Evolutionary conservation across 2,888 invertebrate species (phyloP), one percentile per base, ranked within the genome.

Genomic region (Limnephilus auricula): DNA sequence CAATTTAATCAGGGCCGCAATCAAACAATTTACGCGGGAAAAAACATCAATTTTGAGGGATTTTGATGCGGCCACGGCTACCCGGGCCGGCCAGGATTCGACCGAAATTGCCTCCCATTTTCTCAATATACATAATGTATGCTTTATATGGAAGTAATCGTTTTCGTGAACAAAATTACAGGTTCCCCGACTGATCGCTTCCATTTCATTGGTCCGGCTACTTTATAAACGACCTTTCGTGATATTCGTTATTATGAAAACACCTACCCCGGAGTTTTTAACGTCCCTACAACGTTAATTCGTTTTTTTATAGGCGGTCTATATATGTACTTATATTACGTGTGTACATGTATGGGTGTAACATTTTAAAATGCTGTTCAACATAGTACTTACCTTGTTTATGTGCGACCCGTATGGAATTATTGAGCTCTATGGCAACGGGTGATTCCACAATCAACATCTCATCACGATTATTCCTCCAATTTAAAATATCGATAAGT

Each of bases 141-240:
- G 85, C 90, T 79, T 89, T 92, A 92, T 91, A 88, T 89, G 91
- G 78, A 90, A 85, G 92, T 92, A 92, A 92, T 92, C 92, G 92
- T 89, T 92, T 92, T 92, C 92, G 92, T 92, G 92, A 91, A 92
- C 92, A 79, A 92, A 92, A 92, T 92, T 92, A 92, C 92, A 92
- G 92, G 92, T 92, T 92, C 91, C 91, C 90, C 91, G 90, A 90
- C 89, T 85, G 92, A 65, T 89, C 91, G 92, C 92, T 92, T 92
- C 92, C 92, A 92, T 92, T 92, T 92, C 92, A 92, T 92, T 92
- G 92, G 92, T 91, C 92, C 90, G 90, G 92, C 92, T 92, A 90
- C 92, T 91, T 92, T 91, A 92, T 92, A 92, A 92, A 91, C 92
- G 92, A 92, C 92, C 91, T 92, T 91, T 92, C 92, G 92, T 92